phyloP scores from a whole-genome alignment of 2,888 invertebrate genomes.

The Lepetodrilus schrolli region DNA sequence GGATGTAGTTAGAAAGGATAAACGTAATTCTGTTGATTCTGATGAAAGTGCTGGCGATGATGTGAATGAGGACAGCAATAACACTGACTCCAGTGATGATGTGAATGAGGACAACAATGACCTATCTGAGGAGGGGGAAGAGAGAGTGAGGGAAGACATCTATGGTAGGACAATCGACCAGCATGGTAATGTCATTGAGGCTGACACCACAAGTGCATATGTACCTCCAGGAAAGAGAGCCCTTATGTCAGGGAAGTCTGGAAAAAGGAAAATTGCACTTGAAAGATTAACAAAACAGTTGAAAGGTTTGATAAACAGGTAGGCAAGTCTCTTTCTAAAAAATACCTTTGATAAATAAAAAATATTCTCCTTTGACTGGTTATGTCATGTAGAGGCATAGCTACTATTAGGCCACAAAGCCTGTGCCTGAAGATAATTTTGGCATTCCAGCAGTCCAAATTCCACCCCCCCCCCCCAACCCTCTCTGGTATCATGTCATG shows the following conservation, averaged over 20 bases:
- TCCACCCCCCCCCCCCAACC: too few relatives aligned
- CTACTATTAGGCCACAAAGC: too few relatives aligned
- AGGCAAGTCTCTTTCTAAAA: too few relatives aligned
- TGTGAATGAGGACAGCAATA: constrained; percentile 59
- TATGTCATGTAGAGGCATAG: too few relatives aligned
- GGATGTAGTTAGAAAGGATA: constrained; percentile 29
- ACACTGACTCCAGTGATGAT: constrained; percentile 58
- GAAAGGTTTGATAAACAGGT: constrained; percentile 89
- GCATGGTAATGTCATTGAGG: constrained; percentile 83
- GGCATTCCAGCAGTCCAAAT: too few relatives aligned
- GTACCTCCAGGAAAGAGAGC: constrained; percentile 88
- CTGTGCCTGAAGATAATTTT: too few relatives aligned
- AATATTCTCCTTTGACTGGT: too few relatives aligned
- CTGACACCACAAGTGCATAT: constrained; percentile 78
- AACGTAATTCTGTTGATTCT: constrained; percentile 77
- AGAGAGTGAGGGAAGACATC: constrained; percentile 82
- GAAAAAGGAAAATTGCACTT: constrained; percentile 78
- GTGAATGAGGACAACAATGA: constrained; percentile 47
- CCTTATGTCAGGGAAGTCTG: constrained; percentile 75
- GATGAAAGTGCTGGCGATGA: constrained; percentile 41
- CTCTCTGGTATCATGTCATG: too few relatives aligned
- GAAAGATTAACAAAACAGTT: constrained; percentile 84
- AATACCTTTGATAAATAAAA: too few relatives aligned
- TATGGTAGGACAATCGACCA: constrained; percentile 90
- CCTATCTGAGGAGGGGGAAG: constrained; percentile 23